Conservation (phyloP, 2,888 invertebrate species). For the Phalangium opilio region DNA sequence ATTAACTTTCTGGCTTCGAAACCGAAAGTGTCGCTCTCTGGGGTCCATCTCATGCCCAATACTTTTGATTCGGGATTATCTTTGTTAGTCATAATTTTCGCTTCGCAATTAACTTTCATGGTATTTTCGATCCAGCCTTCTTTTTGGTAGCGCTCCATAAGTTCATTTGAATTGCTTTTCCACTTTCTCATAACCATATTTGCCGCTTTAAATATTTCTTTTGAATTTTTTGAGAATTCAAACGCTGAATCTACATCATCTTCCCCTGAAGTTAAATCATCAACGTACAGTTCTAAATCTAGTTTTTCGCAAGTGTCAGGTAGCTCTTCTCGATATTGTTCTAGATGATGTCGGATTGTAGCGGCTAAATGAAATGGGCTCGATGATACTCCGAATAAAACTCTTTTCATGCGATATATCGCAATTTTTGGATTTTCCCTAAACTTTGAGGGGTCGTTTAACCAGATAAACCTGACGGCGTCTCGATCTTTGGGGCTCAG, state of each 20-base stretch:
- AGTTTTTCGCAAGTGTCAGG: not conserved
- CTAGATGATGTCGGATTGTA: constrained; percentile 1
- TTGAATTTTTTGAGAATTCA: not conserved
- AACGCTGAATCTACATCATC: not conserved
- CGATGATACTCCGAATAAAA: not conserved
- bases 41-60: not conserved
- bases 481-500: constrained; percentile 3
- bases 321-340: not conserved
- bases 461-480: constrained; percentile 7
- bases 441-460: not conserved
- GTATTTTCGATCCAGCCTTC: too few species aligned
- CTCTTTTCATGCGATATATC: not conserved
- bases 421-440: too few species aligned
- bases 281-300: not conserved
- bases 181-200: constrained; percentile 2
- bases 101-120: not conserved
- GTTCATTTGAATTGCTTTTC: not conserved
- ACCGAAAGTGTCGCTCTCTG: too few species aligned
- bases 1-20: too few species aligned
- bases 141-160: not conserved
- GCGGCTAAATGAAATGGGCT: constrained; percentile 1
- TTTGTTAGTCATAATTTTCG: too few species aligned
- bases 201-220: not conserved
- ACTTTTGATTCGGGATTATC: too few species aligned
- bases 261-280: not conserved